phyloP scores from a whole-genome alignment of 2,113 vertebrate species.

The Chauna torquata region DNA sequence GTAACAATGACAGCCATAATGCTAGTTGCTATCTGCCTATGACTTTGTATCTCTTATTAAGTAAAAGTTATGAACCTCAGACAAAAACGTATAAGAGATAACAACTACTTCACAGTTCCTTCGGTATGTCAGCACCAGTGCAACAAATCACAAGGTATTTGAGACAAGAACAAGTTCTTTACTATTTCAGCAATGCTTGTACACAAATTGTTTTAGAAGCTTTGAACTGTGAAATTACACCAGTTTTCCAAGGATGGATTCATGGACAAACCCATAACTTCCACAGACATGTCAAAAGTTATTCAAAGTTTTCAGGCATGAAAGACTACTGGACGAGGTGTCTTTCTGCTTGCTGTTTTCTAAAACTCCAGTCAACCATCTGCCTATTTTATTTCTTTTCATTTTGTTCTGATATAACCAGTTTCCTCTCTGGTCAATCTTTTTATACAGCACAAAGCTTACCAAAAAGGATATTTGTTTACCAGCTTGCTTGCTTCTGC shows the following conservation, averaged over 20 bases:
- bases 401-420: neutral
- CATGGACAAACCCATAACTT: neutral
- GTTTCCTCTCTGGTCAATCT: neutral
- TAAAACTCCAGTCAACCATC: neutral
- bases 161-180: neutral
- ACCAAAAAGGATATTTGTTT: neutral
- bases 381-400: neutral
- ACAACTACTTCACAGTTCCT: neutral
- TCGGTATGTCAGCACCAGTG: neutral
- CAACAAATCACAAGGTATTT: neutral
- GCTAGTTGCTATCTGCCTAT: neutral
- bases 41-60: neutral
- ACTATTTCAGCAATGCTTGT: neutral
- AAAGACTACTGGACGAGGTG: neutral
- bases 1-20: neutral
- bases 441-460: neutral
- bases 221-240: slow-evolving; percentile 5
- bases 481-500: neutral
- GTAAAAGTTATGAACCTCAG: neutral
- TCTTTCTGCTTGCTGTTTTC: neutral
- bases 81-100: neutral
- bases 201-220: slow-evolving; percentile 3
- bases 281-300: neutral
- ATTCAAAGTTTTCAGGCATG: neutral
- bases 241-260: neutral